Percentiles rank a stretch among this genome's conserved stretches.
These are phyloP conservation scores for Schizothorax lantsangensis DNA, from an alignment of 2,797 vertebrate genomes.

Conservation along the genomic window DNA sequence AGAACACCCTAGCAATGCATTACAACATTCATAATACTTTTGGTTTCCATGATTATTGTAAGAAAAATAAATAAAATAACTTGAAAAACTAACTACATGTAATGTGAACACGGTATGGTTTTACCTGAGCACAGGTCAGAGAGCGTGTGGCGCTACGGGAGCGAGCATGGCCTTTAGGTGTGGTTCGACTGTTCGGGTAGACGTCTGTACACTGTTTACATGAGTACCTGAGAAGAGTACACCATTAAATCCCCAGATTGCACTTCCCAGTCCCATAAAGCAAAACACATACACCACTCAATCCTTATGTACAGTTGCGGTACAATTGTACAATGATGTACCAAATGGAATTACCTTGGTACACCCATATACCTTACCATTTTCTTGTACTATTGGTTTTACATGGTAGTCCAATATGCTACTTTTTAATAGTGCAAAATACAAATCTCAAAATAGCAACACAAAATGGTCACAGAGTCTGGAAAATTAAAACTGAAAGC, in stretches of 20 bases:
- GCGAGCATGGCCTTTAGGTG: conserved; percentile 91
- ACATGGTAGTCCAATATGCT: neutral
- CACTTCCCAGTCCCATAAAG: neutral
- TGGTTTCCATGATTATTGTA: neutral
- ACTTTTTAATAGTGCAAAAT: neutral
- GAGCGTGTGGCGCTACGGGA: conserved; percentile 94
- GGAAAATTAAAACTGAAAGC: neutral
- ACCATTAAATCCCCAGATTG: neutral
- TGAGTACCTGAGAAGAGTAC: conserved; percentile 78
- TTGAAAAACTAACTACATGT: neutral
- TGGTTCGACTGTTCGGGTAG: conserved; percentile 87
- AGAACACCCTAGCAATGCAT: neutral
- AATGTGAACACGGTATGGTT: neutral
- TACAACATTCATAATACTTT: neutral
- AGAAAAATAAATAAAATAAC: neutral
- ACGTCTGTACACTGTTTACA: conserved; percentile 89
- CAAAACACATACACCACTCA: neutral
- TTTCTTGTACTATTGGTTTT: neutral
- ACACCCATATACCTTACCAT: neutral
- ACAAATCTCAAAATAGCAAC: neutral
- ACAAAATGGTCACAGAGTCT: neutral
- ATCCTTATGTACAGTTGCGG: neutral
- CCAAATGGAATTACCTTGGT: neutral
- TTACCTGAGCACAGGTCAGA: conserved; percentile 96
- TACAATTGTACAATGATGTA: neutral